Base-by-base conservation (phyloP, 2,888 invertebrate species). In the Buathra laborator region DNA sequence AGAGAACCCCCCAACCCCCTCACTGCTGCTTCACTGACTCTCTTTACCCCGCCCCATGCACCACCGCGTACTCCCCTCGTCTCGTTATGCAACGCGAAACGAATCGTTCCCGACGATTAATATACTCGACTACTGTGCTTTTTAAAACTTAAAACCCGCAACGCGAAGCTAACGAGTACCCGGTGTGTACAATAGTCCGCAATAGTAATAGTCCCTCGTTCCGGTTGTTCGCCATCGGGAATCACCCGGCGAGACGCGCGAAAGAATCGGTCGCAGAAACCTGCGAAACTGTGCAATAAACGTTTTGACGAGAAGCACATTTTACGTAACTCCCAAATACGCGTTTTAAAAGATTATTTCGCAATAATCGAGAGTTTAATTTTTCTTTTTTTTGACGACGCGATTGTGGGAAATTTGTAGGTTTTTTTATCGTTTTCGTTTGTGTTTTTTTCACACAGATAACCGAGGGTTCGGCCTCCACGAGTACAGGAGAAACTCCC, bases 381-480 rank as follows among this genome's bases (percentile, higher is more conserved):
- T 24, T 56, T 19, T 10, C 12, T 10, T 53, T 56, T 53, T 53
- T 53, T 53, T 16, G 10, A 3, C 19, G 29, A 29, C 29, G 14
- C 29, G 24, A 56, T 24, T 14, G 32, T 32, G 59, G 48, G 51
- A 48, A 51, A 32, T 56, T 67, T 24, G n/a, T 76, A 51, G 32
- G 53, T 43, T n/a, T 56, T 66, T 59, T 68, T 75, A 14, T 62
- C 29, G n/a, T 19, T 46, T 88, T 86, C 24, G 5, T 51, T 16
- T n/a, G n/a, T 74, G 9, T 62, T 62, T 59, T 12, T 19, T 16
- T 14, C 7, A n/a, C 44, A 43, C 90, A 93, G 93, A 92, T 93
- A 89, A 92, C 89, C 84, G 93, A 93, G 80, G 88, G 86, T 92
- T 90, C 90, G 68, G 95, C 95, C 90, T 94, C 94, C 87, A 94